Percentiles rank a stretch among this genome's conserved stretches.
Evolutionary conservation across 2,113 vertebrate species (phyloP).

Genomic region (Neomonachus schauinslandi): DNA sequence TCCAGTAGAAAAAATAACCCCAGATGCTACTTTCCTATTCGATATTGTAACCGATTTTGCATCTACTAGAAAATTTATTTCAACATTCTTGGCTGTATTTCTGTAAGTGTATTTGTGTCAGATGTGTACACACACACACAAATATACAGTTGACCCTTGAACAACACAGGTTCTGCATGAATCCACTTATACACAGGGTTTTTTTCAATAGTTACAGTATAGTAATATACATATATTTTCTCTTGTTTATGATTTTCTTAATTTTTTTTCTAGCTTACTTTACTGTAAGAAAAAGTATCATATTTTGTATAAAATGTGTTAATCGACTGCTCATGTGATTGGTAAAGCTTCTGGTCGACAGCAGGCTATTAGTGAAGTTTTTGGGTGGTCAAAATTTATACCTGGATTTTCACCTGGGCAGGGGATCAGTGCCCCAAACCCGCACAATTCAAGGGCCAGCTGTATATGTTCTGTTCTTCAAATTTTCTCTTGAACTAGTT

Average conservation of each 20-base stretch:
- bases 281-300: background rate
- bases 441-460: background rate
- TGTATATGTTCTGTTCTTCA: no score
- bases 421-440: background rate
- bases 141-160: background rate
- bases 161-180: background rate
- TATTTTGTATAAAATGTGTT: background rate
- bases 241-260: background rate
- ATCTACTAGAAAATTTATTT: background rate
- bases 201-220: background rate
- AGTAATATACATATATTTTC: background rate
- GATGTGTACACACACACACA: background rate
- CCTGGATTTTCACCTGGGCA: background rate
- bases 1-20: background rate
- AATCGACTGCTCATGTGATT: accelerated
- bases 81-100: background rate
- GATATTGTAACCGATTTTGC: background rate
- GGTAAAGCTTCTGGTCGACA: background rate
- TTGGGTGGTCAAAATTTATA: background rate
- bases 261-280: background rate
- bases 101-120: background rate
- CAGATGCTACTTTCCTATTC: background rate
- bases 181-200: background rate
- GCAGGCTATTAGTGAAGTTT: background rate
- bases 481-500: background rate